Conservation (phyloP, 2,113 vertebrate species). For the Vimba vimba region DNA sequence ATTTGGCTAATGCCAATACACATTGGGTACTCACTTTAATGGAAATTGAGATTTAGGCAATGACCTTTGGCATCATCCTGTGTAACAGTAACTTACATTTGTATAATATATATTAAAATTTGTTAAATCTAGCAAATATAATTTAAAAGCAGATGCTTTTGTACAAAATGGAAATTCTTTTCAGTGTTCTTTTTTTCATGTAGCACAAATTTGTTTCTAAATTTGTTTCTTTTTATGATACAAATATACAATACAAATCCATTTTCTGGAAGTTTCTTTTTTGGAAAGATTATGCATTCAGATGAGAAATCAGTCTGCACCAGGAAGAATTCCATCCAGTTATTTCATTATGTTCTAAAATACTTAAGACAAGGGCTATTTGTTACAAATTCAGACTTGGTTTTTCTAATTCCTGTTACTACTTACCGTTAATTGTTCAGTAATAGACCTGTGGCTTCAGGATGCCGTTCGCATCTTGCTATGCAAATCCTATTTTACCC, state of each 20-base stretch:
- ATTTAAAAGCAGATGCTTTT: conserved; percentile 6
- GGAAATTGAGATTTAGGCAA: background rate
- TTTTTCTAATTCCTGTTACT: background rate
- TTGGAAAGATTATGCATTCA: background rate
- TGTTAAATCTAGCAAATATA: conserved; percentile 11
- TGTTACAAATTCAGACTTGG: background rate
- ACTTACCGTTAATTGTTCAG: background rate
- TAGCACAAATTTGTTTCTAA: background rate
- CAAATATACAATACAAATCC: conserved; percentile 17
- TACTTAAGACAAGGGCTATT: background rate
- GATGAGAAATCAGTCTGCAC: background rate
- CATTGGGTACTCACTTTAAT: background rate
- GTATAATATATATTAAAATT: conserved; percentile 3
- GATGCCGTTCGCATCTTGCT: background rate
- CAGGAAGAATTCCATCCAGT: background rate
- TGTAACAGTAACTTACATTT: background rate
- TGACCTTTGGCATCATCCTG: background rate
- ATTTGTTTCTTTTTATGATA: background rate
- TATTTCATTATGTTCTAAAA: background rate
- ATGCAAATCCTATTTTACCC: background rate
- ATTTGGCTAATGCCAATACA: background rate
- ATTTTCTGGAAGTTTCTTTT: background rate
- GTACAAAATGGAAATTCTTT: conserved; percentile 13
- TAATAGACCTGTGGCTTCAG: background rate
- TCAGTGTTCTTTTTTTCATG: background rate